Percentiles rank a stretch among this genome's conserved stretches.
Evolutionary conservation across 2,888 invertebrate species (phyloP).

Genomic region (Morpho deidamia): DNA sequence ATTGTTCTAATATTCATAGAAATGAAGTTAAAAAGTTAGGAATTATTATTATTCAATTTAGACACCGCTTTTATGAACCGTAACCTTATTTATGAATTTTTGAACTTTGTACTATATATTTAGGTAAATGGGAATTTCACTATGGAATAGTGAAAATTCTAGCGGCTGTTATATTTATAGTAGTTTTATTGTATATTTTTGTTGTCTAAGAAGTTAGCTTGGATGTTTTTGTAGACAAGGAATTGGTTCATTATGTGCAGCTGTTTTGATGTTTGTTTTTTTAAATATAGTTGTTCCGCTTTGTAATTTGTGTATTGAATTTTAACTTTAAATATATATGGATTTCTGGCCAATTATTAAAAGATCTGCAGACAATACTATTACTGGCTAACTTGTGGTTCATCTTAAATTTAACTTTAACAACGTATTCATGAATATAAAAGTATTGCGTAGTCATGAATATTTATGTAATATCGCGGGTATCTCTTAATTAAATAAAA

Average conservation of each 20-base stretch:
- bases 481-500: too few relatives aligned
- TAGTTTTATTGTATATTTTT: conserved; percentile 69
- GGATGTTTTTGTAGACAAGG: conserved; percentile 28
- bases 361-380: too few relatives aligned
- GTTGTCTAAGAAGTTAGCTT: conserved; percentile 39
- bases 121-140: conserved; percentile 53
- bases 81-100: conserved; percentile 47
- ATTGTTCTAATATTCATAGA: conserved; percentile 13
- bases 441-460: too few relatives aligned
- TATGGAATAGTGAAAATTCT: conserved; percentile 73
- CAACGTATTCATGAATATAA: too few relatives aligned
- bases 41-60: conserved; percentile 41
- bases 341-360: not conserved
- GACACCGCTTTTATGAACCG: conserved; percentile 64
- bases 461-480: too few relatives aligned
- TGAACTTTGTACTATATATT: conserved; percentile 49
- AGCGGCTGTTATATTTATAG: conserved; percentile 73
- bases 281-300: conserved; percentile 5
- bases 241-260: conserved; percentile 33
- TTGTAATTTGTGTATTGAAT: not conserved
- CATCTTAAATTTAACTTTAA: too few relatives aligned
- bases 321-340: not conserved
- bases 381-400: too few relatives aligned
- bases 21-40: conserved; percentile 28
- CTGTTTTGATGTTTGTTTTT: conserved; percentile 25